Percentiles rank a stretch among this genome's conserved stretches.
phyloP scores from a whole-genome alignment of 2,888 invertebrate genomes.

The Athalia rosae region DNA sequence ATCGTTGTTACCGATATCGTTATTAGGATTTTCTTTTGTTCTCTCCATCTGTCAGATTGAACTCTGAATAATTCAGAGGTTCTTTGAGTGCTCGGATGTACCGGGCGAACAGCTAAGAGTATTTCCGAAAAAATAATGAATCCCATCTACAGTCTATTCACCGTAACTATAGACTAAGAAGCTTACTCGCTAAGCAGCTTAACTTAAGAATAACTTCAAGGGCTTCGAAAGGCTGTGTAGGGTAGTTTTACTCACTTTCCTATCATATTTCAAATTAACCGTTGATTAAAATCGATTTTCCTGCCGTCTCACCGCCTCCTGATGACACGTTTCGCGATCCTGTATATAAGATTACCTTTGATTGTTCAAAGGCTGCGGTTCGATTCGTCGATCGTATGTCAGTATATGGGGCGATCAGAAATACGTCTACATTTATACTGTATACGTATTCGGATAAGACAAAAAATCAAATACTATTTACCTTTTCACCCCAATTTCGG shows the following conservation, averaged over 20 bases:
- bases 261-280: constrained; percentile 66
- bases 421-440: too few species aligned
- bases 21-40: too few species aligned
- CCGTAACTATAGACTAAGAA: constrained; percentile 54
- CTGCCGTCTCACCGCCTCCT: constrained; percentile 33
- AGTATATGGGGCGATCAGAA: too few species aligned
- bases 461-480: constrained; percentile 53
- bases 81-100: too few species aligned
- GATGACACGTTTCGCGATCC: constrained; percentile 9
- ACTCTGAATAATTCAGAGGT: too few species aligned
- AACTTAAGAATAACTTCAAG: constrained; percentile 59
- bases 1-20: too few species aligned
- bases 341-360: background rate
- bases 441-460: background rate
- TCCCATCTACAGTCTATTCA: constrained; percentile 60
- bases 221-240: constrained; percentile 53
- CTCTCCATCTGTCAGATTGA: too few species aligned
- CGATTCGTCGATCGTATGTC: background rate
- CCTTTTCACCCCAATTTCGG: constrained; percentile 71
- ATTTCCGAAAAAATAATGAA: constrained; percentile 49
- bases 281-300: constrained; percentile 64
- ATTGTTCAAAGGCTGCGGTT: constrained; percentile 15
- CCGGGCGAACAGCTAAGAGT: constrained; percentile 11
- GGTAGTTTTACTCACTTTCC: constrained; percentile 56
- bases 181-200: constrained; percentile 62